Evolutionary conservation across 2,113 vertebrate species (phyloP), one percentile per base, ranked within the genome.

Genomic region (Corydoras sp.): DNA sequence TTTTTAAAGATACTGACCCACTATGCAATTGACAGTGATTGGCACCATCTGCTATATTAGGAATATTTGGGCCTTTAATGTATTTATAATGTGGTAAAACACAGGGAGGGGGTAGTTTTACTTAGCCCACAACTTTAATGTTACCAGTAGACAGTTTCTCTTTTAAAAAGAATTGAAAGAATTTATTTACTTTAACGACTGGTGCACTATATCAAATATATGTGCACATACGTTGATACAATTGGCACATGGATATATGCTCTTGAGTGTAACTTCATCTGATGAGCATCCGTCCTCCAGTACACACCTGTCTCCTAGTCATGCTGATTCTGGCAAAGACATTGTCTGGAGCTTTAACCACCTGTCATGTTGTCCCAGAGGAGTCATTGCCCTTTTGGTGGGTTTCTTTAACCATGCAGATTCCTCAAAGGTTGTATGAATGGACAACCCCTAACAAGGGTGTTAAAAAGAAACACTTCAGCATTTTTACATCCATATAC

Each of bases 201-300:
- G n/a, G 15, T 5, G 48, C 9, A 13, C 3, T 53, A 9, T 72
- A 58, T 31, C 10, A 50, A 31, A 8, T 12, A 49, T n/a, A 55
- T 53, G 56, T 5, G 18, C 50, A 49, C 12, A 18, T 48, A 65
- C 30, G 61, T 54, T 48, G 50, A 55, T 56, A 15, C 69, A 78
- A 61, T 53, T 63, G 30, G 31, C 61, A 74, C 75, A 61, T 53
- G 64, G 53, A 5, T 43, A 11, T 72, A 60, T 65, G 18, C 58
- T 77, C 48, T 72, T 4, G 7, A 65, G 58, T 63, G 69, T 73
- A 71, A 65, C 56, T 53, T 32, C 67, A 76, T 70, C 60, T 76
- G 48, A 68, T 62, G 48, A 58, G 53, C 56, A 65, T 67, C 56
- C 11, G 51, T 66, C 69, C 55, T 76, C 31, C 56, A 32, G 50